Percentiles rank a stretch among this genome's conserved stretches.
Conservation (phyloP, 2,797 vertebrate species). For the Poecile montanus region DNA sequence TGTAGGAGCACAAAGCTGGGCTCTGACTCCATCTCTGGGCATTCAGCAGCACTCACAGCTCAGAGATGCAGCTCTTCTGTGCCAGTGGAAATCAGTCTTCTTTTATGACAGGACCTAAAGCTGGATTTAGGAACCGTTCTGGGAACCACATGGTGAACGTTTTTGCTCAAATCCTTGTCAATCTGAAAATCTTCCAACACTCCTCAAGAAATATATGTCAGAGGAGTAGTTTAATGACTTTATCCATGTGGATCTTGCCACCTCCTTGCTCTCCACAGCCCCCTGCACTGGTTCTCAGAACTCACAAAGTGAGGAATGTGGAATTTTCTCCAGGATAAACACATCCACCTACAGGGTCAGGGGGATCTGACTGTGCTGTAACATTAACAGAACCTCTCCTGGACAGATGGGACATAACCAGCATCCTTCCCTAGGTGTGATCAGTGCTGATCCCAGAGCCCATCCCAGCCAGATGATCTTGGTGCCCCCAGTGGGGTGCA, state of each 20-base stretch:
- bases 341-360: not conserved
- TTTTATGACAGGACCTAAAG: not conserved
- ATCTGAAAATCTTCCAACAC: not conserved
- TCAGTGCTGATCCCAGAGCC: not conserved
- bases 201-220: not conserved
- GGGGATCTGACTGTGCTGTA: not conserved
- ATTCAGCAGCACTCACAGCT: not conserved
- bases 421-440: not conserved
- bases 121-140: not conserved
- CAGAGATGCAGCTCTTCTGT: not conserved
- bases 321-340: conserved; percentile 27
- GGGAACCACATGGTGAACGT: not conserved
- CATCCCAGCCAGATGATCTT: not conserved
- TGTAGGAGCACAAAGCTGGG: not conserved
- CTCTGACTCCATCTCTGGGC: conserved; percentile 25
- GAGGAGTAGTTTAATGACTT: not conserved
- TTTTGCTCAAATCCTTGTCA: not conserved
- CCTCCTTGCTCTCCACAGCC: not conserved
- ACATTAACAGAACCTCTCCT: not conserved
- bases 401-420: not conserved
- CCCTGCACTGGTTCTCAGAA: not conserved
- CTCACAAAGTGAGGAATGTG: not conserved
- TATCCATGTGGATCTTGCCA: not conserved
- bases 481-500: not conserved
- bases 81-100: not conserved